Base-by-base conservation (phyloP, 1,140 invertebrate genomes). In the Eriosoma lanigerum region DNA sequence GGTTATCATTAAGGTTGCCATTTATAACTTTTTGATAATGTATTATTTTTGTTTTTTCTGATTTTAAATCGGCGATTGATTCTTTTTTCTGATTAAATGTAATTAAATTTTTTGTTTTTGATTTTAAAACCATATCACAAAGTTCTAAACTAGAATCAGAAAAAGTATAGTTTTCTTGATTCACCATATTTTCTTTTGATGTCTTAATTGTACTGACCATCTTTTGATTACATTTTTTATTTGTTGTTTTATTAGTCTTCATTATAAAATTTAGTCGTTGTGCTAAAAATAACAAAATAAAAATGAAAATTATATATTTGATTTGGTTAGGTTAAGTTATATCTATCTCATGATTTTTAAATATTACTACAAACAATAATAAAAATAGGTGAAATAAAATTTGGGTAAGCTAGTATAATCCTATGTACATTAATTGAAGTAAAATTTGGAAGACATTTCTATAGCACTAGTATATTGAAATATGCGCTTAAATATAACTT, bases 81-180 rank as follows among this genome's bases (percentile, higher is more conserved):
- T 75, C 26, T 15, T 75, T 76, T 4, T 54, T 19, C 32, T 38
- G 32, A 38, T 78, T 38, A 78, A 48, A 1, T 19, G 19, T 19
- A 38, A 17, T 32, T 32, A 73, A 9, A 19, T n/a, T 52, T 29
- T 54, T 38, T 21, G 1, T 38, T 76, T 76, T 56, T 24, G 56
- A 46, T 60, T 29, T 78, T 17, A 19, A 21, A 46, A 38, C 56
- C 21, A 32, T 21, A 75, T 56, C 29, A 21, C 46, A 60, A 48
- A 78, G n/a, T 78, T 78, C 75, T 62, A 78, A 46, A 78, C 75
- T 78, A 78, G 75, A 78, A 78, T 78, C 56, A 26, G 38, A 62
- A 46, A 19, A 62, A 48, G 26, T 58, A 17, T 58, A 24, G 21
- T 78, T 24, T 19, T 78, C 56, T 44, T 60, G 10, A 1, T 60